phyloP scores from a whole-genome alignment of 2,888 invertebrate genomes.

The Drosophila atroscutellata region DNA sequence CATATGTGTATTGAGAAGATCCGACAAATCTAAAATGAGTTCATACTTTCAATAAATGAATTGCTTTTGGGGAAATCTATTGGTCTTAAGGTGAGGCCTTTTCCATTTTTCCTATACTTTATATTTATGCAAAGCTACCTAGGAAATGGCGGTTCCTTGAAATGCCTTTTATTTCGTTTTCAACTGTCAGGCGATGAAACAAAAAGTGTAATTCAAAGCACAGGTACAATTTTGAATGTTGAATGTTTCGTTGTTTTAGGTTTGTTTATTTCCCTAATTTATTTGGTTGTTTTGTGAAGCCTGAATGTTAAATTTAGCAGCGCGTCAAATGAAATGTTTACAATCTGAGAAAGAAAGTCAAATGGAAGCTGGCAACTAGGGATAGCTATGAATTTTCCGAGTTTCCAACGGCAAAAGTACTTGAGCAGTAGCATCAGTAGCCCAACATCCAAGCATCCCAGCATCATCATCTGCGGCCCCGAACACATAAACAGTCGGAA shows the following conservation, averaged over 20 bases:
- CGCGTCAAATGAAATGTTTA: slow-evolving; percentile 81
- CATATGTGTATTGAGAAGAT: background rate
- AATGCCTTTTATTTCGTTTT: slow-evolving; percentile 18
- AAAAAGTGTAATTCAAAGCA: slow-evolving; percentile 49
- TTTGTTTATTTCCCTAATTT: slow-evolving; percentile 74
- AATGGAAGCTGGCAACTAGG: slow-evolving; percentile 52
- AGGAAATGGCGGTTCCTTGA: background rate
- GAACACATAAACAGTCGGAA: slow-evolving; percentile 72
- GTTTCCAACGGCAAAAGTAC: slow-evolving; percentile 46
- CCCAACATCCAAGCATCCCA: slow-evolving; percentile 20
- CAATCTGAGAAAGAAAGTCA: slow-evolving; percentile 80
- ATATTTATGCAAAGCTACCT: background rate
- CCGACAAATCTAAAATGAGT: background rate
- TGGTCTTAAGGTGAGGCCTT: background rate
- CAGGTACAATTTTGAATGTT: slow-evolving; percentile 54
- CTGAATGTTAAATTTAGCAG: slow-evolving; percentile 72
- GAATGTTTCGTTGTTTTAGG: slow-evolving; percentile 27
- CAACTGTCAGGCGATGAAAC: slow-evolving; percentile 31
- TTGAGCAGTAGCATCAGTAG: slow-evolving; percentile 48
- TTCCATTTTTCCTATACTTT: background rate
- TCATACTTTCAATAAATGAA: background rate
- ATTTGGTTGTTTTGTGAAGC: slow-evolving; percentile 63
- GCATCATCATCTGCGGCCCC: slow-evolving; percentile 24
- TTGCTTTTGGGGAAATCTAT: background rate
- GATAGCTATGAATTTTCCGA: slow-evolving; percentile 50